phyloP scores from a whole-genome alignment of 2,113 vertebrate genomes.

The Lepisosteus oculatus region DNA sequence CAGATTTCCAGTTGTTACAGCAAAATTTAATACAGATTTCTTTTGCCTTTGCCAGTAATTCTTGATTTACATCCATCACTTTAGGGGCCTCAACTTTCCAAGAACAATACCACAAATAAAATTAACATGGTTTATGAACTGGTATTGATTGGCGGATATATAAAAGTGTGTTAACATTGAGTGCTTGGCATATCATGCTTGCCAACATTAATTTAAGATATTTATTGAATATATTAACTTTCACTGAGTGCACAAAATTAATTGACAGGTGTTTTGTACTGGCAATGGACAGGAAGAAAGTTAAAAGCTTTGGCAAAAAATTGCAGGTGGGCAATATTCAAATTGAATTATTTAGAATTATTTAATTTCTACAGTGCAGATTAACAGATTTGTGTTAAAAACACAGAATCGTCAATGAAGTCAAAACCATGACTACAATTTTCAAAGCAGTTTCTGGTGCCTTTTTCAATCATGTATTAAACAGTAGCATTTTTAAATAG shows the following conservation, averaged over 20 bases:
- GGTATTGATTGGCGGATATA: conserved; percentile 1
- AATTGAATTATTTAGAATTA: too few relatives aligned
- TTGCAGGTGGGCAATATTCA: background rate
- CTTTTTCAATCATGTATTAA: too few relatives aligned
- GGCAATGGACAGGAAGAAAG: background rate
- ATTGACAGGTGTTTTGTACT: background rate
- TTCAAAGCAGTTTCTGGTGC: too few relatives aligned
- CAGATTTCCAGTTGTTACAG: background rate
- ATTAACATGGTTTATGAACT: conserved; percentile 21
- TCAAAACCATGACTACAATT: too few relatives aligned
- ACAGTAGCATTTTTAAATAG: too few relatives aligned
- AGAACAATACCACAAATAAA: conserved; percentile 28
- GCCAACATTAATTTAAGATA: background rate
- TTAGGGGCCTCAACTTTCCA: conserved; percentile 25
- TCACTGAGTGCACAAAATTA: background rate
- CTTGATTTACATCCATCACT: conserved; percentile 24
- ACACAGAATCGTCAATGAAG: too few relatives aligned
- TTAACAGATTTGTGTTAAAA: too few relatives aligned
- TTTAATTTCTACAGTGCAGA: too few relatives aligned
- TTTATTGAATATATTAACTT: conserved; percentile 4
- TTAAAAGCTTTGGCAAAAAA: background rate
- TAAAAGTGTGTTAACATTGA: background rate
- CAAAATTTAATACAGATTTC: conserved; percentile 13
- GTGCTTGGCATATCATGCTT: background rate
- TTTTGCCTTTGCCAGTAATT: conserved; percentile 21